Evolutionary conservation across 2,797 vertebrate species (phyloP), one percentile per base, ranked within the genome.

Genomic region (Lepilemur septentrionalis): DNA sequence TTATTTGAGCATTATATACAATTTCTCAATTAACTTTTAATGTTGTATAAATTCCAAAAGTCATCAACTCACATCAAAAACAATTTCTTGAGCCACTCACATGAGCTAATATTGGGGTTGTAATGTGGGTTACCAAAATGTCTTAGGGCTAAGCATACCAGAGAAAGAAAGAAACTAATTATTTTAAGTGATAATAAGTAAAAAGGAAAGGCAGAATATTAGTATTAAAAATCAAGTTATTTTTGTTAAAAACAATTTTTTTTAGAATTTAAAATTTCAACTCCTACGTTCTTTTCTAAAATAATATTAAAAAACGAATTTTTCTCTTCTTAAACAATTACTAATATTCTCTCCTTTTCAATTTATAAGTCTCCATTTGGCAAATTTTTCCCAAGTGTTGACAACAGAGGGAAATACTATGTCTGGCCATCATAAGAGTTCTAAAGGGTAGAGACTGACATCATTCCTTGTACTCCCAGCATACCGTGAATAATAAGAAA

Each of bases 401-500:
- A 98, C 96, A 97, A 98, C 73, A 94, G 87, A 95, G 96, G 87
- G 95, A 98, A 98, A 97, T 92, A 98, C 96, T 72, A 96, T 50
- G 65, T 78, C 83, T 97, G 97, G 95, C 23, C 28, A 88, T 97
- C 82, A 2, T 32, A 93, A 81, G 30, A 83, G 57, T 87, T 94
- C 82, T 94, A 82, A 83, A 50, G 86, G 61, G 85, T 93, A 93
- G 94, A 89, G 48, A 67, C 23, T 98, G 97, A 97, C 73, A 85
- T 79, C 94, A 98, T 48, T 80, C 69, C n/a, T 48, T 46, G 48
- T 69, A 81, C 50, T 55, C 79, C 89, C 70, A 30, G 35, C 52
- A 65, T 59, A 93, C 43, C 9, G 0, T 96, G 89, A 95, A 90
- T 97, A 92, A 88, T 72, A 75, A 96, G 95, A 97, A 97, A 97